phyloP scores from a whole-genome alignment of 1,140 invertebrate species.

The Periplaneta americana region DNA sequence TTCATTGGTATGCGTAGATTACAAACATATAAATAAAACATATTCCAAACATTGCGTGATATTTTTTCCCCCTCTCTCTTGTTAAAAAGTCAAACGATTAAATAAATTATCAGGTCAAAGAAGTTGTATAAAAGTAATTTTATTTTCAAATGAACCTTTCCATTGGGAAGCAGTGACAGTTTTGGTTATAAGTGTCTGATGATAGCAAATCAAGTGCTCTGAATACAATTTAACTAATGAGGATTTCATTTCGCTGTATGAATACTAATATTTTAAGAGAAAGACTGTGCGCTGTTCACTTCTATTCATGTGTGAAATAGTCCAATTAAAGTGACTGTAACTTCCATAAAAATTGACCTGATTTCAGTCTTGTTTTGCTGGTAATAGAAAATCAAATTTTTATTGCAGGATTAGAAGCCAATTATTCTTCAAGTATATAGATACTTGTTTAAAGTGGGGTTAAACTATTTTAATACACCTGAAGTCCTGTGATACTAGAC shows the following conservation, averaged over 20 bases:
- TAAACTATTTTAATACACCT: too few species aligned
- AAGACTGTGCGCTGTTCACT: background rate
- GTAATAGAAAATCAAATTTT: background rate
- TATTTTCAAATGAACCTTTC: background rate
- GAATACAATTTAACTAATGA: background rate
- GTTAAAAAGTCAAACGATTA: too few species aligned
- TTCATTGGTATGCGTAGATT: too few species aligned
- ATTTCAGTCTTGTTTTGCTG: background rate
- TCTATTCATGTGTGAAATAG: background rate
- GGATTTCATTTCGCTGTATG: background rate
- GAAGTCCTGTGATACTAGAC: too few species aligned
- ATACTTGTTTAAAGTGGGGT: too few species aligned
- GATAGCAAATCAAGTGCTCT: background rate
- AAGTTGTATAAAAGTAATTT: too few species aligned
- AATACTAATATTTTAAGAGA: background rate
- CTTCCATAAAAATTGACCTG: background rate
- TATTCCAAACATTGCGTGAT: too few species aligned
- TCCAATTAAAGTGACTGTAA: background rate
- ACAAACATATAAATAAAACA: too few species aligned
- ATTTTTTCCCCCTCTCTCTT: too few species aligned
- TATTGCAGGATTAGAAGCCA: background rate
- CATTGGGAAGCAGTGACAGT: background rate
- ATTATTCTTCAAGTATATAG: too few species aligned
- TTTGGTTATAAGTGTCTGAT: background rate
- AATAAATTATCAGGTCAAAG: too few species aligned